A percentile compares a stretch with the other conserved stretches of the same genome.
Conservation (phyloP, 2,888 invertebrate genomes). For the Drosophila demipolita region DNA sequence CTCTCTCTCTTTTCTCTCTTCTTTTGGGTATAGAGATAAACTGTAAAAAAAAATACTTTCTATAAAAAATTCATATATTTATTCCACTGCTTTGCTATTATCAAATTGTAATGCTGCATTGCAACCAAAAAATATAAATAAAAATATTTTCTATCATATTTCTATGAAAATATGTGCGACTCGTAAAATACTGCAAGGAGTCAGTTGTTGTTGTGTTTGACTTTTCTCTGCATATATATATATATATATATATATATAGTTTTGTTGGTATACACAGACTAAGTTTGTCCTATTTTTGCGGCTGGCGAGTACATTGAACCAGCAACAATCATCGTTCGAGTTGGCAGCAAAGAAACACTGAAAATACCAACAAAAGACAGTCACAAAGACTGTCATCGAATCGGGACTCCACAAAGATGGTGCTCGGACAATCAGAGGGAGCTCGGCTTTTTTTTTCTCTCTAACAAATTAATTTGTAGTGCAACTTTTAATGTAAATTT, state of each 20-base stretch:
- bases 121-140: not conserved
- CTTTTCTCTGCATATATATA: not conserved
- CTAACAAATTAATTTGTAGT: constrained; percentile 37
- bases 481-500: constrained; percentile 27
- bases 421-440: constrained; percentile 44
- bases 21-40: not conserved
- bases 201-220: not conserved
- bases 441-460: constrained; percentile 52
- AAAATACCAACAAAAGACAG: constrained; percentile 33
- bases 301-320: constrained; percentile 72
- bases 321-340: constrained; percentile 62
- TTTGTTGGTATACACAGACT: constrained; percentile 27
- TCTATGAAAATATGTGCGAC: not conserved
- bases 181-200: not conserved
- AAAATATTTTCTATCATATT: not conserved
- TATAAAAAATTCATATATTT: not conserved
- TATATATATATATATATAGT: constrained; percentile 8
- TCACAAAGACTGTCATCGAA: constrained; percentile 8
- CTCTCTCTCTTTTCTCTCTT: not conserved
- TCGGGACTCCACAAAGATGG: not conserved
- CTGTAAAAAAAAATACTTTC: not conserved
- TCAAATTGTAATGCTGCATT: not conserved
- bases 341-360: constrained; percentile 31
- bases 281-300: constrained; percentile 65
- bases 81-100: not conserved